phyloP scores from a whole-genome alignment of 1,140 invertebrate genomes.

The Brachionus asplanchnoidis region DNA sequence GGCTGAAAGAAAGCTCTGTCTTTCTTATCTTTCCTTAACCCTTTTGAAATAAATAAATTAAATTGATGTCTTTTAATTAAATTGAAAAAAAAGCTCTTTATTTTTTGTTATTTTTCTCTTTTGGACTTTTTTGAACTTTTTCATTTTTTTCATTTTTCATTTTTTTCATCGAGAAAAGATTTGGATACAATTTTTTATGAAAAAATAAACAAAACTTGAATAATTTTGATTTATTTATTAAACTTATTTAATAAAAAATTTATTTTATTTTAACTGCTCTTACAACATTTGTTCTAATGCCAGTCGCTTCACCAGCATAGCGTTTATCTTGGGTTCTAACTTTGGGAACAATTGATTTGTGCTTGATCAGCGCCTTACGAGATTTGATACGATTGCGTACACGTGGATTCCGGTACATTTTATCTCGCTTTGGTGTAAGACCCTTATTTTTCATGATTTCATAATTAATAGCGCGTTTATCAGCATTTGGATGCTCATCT shows the following conservation, averaged over 20 bases:
- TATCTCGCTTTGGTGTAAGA: slow-evolving; percentile 77
- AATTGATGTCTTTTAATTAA: too few species aligned
- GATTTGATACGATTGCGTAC: slow-evolving; percentile 87
- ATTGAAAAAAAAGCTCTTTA: too few species aligned
- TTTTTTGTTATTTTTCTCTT: too few species aligned
- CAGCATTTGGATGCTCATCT: slow-evolving; percentile 49
- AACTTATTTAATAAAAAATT: neutral
- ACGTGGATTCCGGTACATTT: slow-evolving; percentile 82
- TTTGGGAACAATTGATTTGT: slow-evolving; percentile 69
- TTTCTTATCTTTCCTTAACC: too few species aligned
- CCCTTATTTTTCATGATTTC: slow-evolving; percentile 91
- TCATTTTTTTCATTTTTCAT: too few species aligned
- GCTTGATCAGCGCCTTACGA: slow-evolving; percentile 77
- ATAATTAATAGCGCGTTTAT: slow-evolving; percentile 78
- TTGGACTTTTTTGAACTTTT: too few species aligned
- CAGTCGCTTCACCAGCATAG: slow-evolving; percentile 82
- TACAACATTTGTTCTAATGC: slow-evolving; percentile 74
- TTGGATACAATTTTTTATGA: too few species aligned
- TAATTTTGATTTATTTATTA: too few species aligned
- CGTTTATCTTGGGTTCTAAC: slow-evolving; percentile 70
- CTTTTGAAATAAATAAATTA: too few species aligned
- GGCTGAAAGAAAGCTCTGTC: too few species aligned
- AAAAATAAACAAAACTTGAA: too few species aligned
- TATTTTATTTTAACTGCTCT: slow-evolving; percentile 48
- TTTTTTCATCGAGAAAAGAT: too few species aligned